Base-by-base conservation (phyloP, 2,797 vertebrate species). In the Lophius americanus region DNA sequence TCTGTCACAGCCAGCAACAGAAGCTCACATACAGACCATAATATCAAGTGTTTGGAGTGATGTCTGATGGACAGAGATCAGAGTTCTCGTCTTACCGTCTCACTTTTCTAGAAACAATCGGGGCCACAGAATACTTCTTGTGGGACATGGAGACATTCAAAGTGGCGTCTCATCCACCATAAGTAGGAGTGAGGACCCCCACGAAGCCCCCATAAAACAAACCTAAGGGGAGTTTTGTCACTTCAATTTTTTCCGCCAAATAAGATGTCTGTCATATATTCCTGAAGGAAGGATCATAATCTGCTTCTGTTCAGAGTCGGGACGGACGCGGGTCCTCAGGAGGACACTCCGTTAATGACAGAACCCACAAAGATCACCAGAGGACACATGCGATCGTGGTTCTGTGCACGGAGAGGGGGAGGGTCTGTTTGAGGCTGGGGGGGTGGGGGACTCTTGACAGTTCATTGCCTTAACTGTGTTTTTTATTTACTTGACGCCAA, bases 361-460 rank as follows among this genome's bases (percentile, higher is more conserved):
- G 23, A 23, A 23, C 23, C 23, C 23, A 23, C 23, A 23, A 23
- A 23, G 23, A 23, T 23, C 23, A 23, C 23, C 23, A 23, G 23
- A 23, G 23, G 23, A 23, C 23, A 23, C 23, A 23, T 23, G 42
- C 7, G 46, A 23, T 23, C 1, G 36, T 23, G 43, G 3, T 37
- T 54, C 49, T 23, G 33, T 10, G 36, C 42, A 13, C 2, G 9
- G 9, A 33, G 9, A 60, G 37, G 35, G 12, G 37, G 37, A 54
- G 61, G 57, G 66, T 65, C 56, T 44, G 37, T 76, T 52, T 43
- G 14, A 66, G 52, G 57, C 33, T 14, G 39, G 48, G 60, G 5
- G 2, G 62, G 63, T n/a, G 52, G 62, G 42, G 36, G 6, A 23
- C 60, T 64, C 8, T 60, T 63, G 35, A 12, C 3, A 12, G 35